Conservation (phyloP, 1,140 invertebrate genomes). For the Planococcus citri region DNA sequence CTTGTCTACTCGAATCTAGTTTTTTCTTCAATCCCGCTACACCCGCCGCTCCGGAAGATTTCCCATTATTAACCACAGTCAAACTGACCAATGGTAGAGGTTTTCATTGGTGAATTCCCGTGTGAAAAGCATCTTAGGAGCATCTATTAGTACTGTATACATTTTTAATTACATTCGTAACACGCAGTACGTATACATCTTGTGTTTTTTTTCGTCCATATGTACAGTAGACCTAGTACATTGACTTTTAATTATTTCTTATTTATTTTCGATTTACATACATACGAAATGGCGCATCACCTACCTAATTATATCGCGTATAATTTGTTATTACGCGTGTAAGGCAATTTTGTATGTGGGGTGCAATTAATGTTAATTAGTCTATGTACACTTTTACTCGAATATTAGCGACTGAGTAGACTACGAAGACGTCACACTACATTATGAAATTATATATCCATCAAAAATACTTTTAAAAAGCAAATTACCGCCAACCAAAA, state of each 20-base stretch:
- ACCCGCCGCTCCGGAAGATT: not conserved
- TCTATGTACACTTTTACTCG: not conserved
- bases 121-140: not conserved
- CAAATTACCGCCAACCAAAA: too few relatives aligned
- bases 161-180: constrained; percentile 4
- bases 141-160: not conserved
- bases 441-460: too few relatives aligned
- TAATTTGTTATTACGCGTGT: not conserved
- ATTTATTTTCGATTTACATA: not conserved
- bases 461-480: too few relatives aligned
- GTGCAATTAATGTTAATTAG: not conserved
- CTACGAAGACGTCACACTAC: too few relatives aligned
- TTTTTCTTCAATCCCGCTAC: not conserved
- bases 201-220: too few relatives aligned
- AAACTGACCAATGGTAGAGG: not conserved
- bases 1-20: not conserved
- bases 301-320: not conserved
- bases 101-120: not conserved
- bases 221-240: not conserved
- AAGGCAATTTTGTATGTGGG: not conserved
- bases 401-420: too few relatives aligned
- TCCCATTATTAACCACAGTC: not conserved
- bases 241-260: not conserved
- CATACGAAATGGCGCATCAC: not conserved
- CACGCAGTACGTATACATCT: not conserved